phyloP scores from a whole-genome alignment of 2,888 invertebrate species.

The Nasonia oneida region DNA sequence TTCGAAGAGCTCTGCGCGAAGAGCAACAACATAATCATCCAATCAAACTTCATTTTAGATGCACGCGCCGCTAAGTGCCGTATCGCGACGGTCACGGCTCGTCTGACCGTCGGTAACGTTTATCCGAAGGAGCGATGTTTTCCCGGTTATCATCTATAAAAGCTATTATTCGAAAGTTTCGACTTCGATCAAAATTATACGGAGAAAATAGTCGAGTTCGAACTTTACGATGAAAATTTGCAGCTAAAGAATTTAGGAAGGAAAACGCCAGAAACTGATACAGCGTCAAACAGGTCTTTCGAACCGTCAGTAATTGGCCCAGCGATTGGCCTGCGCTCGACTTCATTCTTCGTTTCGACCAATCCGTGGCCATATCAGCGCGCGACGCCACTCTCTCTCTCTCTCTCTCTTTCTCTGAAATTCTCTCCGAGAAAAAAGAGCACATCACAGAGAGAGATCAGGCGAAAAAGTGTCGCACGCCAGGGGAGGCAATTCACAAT shows the following conservation, averaged over 20 bases:
- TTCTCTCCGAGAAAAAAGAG: no score
- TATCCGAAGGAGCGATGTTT: background rate
- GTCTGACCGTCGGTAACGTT: background rate
- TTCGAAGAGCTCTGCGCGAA: conserved; percentile 4
- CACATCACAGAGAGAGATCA: no score
- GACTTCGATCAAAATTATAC: background rate
- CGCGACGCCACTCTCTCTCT: no score
- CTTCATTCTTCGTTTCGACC: background rate
- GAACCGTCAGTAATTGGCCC: background rate
- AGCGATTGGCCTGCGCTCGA: background rate
- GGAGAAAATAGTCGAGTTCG: background rate
- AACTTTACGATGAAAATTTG: background rate
- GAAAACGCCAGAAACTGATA: background rate
- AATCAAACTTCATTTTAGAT: conserved; percentile 29
- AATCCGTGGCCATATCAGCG: background rate
- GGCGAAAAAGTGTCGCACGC: no score
- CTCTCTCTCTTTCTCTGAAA: no score
- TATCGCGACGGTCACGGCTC: background rate
- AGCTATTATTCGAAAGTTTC: background rate
- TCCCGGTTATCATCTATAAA: background rate
- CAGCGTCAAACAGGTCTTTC: background rate
- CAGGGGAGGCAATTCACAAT: no score
- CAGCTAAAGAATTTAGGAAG: background rate
- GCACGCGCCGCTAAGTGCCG: background rate
- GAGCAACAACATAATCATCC: conserved; percentile 9